Conservation (phyloP, 2,113 vertebrate genomes). For the Gymnarchus niloticus region DNA sequence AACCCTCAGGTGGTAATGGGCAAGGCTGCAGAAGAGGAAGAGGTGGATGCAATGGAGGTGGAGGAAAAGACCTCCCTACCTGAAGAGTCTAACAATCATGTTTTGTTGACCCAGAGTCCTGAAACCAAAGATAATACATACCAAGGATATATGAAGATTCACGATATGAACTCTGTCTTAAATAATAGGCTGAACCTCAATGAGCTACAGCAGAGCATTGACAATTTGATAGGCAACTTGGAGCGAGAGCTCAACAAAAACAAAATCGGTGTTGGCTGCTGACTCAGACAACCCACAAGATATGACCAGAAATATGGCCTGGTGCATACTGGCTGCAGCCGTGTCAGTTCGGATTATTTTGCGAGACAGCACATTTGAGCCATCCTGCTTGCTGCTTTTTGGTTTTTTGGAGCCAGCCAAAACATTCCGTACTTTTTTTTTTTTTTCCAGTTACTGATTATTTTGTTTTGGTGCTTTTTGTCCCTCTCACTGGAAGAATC, state of each 20-base stretch:
- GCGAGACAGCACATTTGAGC: not conserved
- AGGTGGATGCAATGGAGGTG: conserved; percentile 15
- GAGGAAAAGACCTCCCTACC: conserved; percentile 51
- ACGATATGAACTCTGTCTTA: conserved; percentile 70
- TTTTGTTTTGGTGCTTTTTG: conserved; percentile 44
- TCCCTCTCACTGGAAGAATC: conserved; percentile 72
- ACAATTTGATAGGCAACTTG: conserved; percentile 91
- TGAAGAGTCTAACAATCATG: conserved; percentile 40
- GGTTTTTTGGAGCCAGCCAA: not conserved
- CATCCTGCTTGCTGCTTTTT: not conserved
- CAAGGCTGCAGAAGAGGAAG: not conserved
- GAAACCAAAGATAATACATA: conserved; percentile 64
- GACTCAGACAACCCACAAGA: not conserved
- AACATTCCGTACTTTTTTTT: conserved; percentile 30
- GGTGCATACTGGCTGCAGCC: not conserved
- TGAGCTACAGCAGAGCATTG: conserved; percentile 96
- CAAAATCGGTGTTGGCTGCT: conserved; percentile 73
- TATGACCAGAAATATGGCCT: not conserved
- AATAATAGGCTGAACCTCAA: conserved; percentile 81
- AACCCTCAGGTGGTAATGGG: too few species aligned
- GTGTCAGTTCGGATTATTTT: not conserved
- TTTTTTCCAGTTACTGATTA: conserved; percentile 15
- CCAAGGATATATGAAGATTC: conserved; percentile 79
- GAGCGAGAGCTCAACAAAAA: conserved; percentile 95
- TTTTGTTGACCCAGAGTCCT: conserved; percentile 27